Conservation (phyloP, 2,113 vertebrate species). For the Mus pahari region DNA sequence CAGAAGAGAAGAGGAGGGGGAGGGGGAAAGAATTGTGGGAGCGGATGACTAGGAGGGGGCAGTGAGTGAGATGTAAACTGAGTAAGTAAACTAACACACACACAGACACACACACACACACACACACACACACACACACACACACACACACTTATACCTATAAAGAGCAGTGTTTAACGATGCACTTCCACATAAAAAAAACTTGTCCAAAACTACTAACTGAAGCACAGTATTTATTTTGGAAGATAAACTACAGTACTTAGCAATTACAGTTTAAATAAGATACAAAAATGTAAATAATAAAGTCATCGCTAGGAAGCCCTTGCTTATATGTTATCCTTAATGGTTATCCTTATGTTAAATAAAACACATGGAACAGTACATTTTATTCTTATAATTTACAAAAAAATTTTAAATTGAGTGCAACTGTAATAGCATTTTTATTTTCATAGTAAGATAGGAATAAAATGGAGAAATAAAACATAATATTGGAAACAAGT, state of each 20-base stretch:
- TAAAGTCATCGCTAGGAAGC: background rate
- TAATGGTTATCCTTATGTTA: slow-evolving; percentile 24
- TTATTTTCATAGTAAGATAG: background rate
- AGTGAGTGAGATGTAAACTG: no score
- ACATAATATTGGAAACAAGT: slow-evolving; percentile 58
- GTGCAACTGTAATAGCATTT: background rate
- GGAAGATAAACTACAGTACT: background rate
- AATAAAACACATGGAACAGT: background rate
- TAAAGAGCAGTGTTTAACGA: background rate
- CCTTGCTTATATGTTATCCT: background rate
- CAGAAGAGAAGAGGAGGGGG: no score
- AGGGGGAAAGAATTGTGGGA: no score
- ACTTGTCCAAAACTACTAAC: background rate
- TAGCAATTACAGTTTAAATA: background rate
- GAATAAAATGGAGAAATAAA: background rate
- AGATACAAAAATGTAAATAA: background rate
- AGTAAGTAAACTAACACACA: no score
- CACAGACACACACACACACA: no score
- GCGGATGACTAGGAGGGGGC: no score
- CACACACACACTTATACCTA: background rate
- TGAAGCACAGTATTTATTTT: background rate
- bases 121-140: no score
- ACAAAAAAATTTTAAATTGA: background rate
- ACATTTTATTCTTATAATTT: background rate
- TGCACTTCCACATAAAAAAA: background rate